These are phyloP conservation scores for Platanista minor DNA, from an alignment of 2,113 vertebrate genomes.

Conservation along the genomic window DNA sequence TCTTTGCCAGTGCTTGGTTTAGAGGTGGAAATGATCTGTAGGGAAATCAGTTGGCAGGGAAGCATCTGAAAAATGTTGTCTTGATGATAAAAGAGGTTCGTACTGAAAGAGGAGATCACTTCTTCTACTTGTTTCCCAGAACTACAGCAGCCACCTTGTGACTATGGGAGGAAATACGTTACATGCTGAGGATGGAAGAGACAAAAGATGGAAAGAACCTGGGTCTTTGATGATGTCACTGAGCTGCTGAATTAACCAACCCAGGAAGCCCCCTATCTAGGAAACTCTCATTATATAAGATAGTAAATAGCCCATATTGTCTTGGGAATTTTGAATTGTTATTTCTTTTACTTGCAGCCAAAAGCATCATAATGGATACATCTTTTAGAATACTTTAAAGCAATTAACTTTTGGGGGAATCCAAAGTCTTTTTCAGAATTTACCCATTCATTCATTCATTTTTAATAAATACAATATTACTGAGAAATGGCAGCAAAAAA, in stretches of 20 bases:
- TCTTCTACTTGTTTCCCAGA: background rate
- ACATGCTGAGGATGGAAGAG: background rate
- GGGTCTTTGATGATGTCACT: background rate
- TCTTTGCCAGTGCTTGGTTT: background rate
- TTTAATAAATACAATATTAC: background rate
- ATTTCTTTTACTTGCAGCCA: background rate
- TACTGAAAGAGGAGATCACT: background rate
- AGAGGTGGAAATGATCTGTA: background rate
- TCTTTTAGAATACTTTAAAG: background rate
- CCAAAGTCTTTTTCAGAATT: background rate
- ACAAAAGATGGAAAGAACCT: background rate
- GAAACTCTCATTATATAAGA: background rate
- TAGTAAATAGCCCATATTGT: background rate
- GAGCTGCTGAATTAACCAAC: background rate
- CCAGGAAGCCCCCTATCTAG: background rate
- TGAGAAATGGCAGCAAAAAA: background rate
- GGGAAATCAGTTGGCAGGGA: background rate
- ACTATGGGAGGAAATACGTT: background rate
- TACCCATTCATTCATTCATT: background rate
- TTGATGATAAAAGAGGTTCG: background rate
- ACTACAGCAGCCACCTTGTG: background rate
- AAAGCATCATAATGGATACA: background rate
- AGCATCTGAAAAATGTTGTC: background rate
- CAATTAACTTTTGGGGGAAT: background rate
- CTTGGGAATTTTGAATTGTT: background rate